Evolutionary conservation across 2,113 vertebrate species (phyloP).

Genomic region (Diadophis punctatus): DNA sequence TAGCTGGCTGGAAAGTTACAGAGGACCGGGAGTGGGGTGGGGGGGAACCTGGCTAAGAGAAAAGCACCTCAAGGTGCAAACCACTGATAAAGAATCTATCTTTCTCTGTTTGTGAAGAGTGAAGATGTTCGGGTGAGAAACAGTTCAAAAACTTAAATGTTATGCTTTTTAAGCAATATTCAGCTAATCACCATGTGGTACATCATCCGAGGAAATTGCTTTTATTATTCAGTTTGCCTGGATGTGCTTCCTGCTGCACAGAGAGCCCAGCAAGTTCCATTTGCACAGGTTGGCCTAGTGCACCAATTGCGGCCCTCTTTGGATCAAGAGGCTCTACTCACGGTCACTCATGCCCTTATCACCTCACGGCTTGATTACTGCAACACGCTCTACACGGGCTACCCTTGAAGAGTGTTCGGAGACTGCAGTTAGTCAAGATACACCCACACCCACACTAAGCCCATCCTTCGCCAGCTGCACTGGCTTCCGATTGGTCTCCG

Average conservation of each 20-base stretch:
- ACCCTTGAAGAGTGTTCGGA: no score
- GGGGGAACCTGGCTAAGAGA: background rate
- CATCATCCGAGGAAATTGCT: background rate
- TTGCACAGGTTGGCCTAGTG: no score
- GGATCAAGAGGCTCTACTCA: no score
- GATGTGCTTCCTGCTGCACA: background rate
- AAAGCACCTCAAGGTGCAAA: background rate
- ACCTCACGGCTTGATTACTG: no score
- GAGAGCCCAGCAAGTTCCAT: background rate
- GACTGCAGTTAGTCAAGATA: no score
- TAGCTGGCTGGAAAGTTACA: background rate
- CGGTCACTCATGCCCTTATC: no score
- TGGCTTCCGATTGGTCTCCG: no score
- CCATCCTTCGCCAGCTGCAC: no score
- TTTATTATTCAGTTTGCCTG: background rate
- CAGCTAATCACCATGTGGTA: background rate
- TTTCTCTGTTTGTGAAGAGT: background rate
- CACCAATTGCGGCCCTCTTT: no score
- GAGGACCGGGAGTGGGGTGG: no score
- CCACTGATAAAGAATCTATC: background rate
- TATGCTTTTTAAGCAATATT: background rate
- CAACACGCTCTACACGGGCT: no score
- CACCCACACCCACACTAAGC: no score
- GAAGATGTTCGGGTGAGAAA: background rate
- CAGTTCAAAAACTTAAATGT: background rate